Evolutionary conservation across 1,140 invertebrate species (phyloP).

Genomic region (Idris sp.): DNA sequence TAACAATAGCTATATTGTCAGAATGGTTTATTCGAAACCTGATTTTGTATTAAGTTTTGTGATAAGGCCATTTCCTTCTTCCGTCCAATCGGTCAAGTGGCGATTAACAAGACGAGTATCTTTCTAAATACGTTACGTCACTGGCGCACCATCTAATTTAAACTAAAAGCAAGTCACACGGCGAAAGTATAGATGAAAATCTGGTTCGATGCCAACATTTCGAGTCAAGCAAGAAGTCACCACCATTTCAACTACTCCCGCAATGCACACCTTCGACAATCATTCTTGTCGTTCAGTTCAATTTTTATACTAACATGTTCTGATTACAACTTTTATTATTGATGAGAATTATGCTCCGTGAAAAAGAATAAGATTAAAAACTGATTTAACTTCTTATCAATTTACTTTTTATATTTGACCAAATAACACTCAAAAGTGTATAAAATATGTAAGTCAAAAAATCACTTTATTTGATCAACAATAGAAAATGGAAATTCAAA

Average conservation of each 20-base stretch:
- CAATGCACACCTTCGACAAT: constrained; percentile 63
- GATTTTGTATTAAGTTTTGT: constrained; percentile 12
- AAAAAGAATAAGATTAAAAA: too few relatives aligned
- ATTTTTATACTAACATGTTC: too few relatives aligned
- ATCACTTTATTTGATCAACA: too few relatives aligned
- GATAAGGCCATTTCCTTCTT: constrained; percentile 38
- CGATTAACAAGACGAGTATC: constrained; percentile 61
- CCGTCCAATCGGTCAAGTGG: constrained; percentile 60
- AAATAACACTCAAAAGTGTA: too few relatives aligned
- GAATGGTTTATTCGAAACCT: constrained; percentile 9
- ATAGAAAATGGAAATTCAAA: too few relatives aligned
- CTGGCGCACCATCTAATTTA: constrained; percentile 70
- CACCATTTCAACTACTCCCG: constrained; percentile 69
- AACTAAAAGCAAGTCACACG: constrained; percentile 70
- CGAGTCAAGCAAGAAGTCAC: constrained; percentile 65
- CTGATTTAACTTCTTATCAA: too few relatives aligned
- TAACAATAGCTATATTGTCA: background rate
- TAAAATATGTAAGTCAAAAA: too few relatives aligned
- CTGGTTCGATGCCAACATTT: constrained; percentile 71
- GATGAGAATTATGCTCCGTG: too few relatives aligned
- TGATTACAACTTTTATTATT: too few relatives aligned
- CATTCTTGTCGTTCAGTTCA: constrained; percentile 56
- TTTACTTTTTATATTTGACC: too few relatives aligned
- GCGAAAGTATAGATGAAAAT: constrained; percentile 69
- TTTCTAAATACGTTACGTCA: constrained; percentile 71